Evolutionary conservation across 2,888 invertebrate genomes (phyloP), one percentile per base, ranked within the genome.

Genomic region (Tridacna gigas): DNA sequence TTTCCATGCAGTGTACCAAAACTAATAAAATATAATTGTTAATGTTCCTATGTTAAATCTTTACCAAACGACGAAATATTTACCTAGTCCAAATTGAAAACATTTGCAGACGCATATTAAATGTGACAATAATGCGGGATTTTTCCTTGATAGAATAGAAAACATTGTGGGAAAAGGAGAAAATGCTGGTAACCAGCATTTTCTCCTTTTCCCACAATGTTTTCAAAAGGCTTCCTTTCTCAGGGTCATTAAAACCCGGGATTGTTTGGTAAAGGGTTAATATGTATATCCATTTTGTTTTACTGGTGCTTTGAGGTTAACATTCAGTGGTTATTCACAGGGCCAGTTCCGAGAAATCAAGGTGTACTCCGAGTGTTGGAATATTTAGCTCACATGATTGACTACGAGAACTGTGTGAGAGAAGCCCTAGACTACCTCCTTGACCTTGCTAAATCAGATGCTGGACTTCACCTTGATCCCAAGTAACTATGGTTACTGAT

Each of bases 361-460:
- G 92, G 91, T 13, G 79, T 91, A 0, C 73, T 84, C 47, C 74
- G 88, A 26, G 91, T 94, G 9, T 60, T 94, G 45, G 92, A 92
- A 22, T 93, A 93, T 84, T 86, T 94, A 11, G 90, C 91, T 0
- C 89, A 86, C 79, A 88, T 90, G 76, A 89, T 93, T 2, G 92
- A 92, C 78, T 91, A 91, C 84, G 93, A 94, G 82, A 79, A 80
- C 20, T 91, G 91, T 81, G 93, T 93, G 18, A 82, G 83, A n/a
- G 90, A 93, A 22, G 92, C 91, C 0, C 80, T 94, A 56, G 86
- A 90, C 18, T 90, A 91, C 47, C 88, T 94, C n/a, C 86, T 89
- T 5, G 91, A 91, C 18, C 84, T 94, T 22, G 80, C 91, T 26
- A 90, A 89, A 66, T 77, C 89, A 60, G 90, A 91, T 25, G 85